phyloP scores from a whole-genome alignment of 1,140 invertebrate species.

The Leptopilina clavipes region DNA sequence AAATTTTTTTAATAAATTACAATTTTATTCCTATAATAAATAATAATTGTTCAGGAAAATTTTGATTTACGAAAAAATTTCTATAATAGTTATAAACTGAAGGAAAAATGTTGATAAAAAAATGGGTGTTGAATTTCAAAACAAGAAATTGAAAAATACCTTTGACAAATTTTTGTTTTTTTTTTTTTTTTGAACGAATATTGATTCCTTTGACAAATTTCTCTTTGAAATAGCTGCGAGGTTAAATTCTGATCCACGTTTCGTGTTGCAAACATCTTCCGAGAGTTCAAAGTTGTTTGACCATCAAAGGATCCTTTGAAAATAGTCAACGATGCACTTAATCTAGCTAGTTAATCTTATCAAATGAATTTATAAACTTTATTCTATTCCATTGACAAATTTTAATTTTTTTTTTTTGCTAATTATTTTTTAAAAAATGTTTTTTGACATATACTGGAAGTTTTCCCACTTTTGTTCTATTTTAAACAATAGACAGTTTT shows the following conservation, averaged over 20 bases:
- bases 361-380: background rate
- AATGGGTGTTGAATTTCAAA: background rate
- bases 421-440: no score
- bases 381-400: no score
- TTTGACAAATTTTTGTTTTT: no score
- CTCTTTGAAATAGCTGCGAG: slow-evolving; percentile 20
- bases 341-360: background rate
- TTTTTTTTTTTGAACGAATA: slow-evolving; percentile 3
- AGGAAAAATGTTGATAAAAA: background rate
- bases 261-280: slow-evolving; percentile 8
- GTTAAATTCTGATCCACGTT: slow-evolving; percentile 22
- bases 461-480: no score
- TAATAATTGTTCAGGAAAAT: no score
- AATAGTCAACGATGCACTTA: background rate
- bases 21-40: no score
- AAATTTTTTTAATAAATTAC: no score
- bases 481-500: no score
- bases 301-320: slow-evolving; percentile 25
- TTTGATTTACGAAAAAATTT: no score
- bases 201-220: background rate
- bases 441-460: no score
- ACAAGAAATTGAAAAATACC: background rate
- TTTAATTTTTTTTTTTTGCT: no score
- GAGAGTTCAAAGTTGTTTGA: slow-evolving; percentile 20
- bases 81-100: no score